Percentiles rank a stretch among this genome's conserved stretches.
Conservation (phyloP, 2,888 invertebrate genomes). For the Stegana nigrithorax region DNA sequence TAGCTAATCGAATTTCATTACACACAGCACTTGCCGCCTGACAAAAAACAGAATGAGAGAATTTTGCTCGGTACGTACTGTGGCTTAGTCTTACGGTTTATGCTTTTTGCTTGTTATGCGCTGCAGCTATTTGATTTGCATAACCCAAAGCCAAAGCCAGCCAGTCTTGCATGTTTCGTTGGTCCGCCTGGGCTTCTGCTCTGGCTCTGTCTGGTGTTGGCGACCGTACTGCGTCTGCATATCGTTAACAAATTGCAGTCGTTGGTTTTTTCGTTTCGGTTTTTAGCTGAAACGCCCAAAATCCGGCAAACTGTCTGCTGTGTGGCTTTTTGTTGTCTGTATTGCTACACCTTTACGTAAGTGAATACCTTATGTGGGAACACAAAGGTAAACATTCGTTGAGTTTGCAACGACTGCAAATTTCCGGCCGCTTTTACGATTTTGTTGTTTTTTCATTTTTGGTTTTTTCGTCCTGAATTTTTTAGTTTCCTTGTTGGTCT, state of each 20-base stretch:
- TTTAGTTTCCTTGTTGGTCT: neutral
- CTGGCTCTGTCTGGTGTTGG: neutral
- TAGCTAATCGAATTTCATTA: neutral
- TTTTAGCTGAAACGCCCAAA: constrained; percentile 46
- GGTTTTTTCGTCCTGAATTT: neutral
- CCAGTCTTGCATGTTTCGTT: no score
- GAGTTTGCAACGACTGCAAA: constrained; percentile 11
- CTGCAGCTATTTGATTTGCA: constrained; percentile 14
- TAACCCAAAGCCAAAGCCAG: constrained; percentile 22
- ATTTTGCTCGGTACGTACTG: neutral
- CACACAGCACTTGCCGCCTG: constrained; percentile 18
- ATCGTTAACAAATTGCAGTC: constrained; percentile 59
- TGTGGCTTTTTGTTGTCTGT: neutral
- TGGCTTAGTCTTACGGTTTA: neutral
- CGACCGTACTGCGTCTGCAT: constrained; percentile 46
- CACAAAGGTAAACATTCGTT: constrained; percentile 4
- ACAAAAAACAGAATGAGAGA: constrained; percentile 15
- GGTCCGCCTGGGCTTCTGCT: constrained; percentile 2
- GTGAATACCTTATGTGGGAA: neutral
- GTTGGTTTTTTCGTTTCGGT: constrained; percentile 23
- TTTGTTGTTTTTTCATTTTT: neutral
- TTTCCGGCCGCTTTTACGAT: neutral
- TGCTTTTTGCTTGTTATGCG: neutral
- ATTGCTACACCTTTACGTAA: neutral
- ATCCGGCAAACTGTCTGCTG: constrained; percentile 17